phyloP scores from a whole-genome alignment of 2,888 invertebrate genomes.

The Tridacna gigas region DNA sequence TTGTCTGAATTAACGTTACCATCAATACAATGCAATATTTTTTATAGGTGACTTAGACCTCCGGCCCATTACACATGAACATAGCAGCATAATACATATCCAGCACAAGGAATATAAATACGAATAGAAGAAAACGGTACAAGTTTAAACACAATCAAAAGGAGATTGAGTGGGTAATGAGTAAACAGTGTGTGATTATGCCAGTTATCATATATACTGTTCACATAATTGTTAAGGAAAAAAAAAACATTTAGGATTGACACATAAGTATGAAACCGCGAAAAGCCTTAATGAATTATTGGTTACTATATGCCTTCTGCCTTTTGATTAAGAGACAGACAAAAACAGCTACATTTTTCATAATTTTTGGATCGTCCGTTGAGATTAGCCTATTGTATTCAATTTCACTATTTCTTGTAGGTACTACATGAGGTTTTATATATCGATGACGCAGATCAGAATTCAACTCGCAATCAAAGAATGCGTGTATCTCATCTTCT shows the following conservation, averaged over 20 bases:
- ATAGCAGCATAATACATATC: too few species aligned
- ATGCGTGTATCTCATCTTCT: conserved; percentile 27
- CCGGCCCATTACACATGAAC: too few species aligned
- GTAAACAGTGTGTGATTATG: too few species aligned
- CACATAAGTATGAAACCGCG: background rate
- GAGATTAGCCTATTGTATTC: conserved; percentile 9
- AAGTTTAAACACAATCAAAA: background rate
- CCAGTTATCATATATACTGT: too few species aligned
- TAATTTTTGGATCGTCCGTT: background rate
- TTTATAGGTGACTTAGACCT: too few species aligned
- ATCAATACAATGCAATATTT: too few species aligned
- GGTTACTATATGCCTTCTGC: background rate
- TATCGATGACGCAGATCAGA: background rate
- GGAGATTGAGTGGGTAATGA: background rate
- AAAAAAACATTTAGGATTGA: background rate
- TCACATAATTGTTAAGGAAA: too few species aligned
- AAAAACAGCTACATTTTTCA: conserved; percentile 4
- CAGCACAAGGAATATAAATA: too few species aligned
- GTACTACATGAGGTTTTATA: background rate
- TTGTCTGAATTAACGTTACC: too few species aligned
- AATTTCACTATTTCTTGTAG: background rate
- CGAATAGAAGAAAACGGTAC: too few species aligned
- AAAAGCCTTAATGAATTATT: background rate
- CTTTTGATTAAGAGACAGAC: background rate
- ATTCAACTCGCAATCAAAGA: conserved; percentile 11